A percentile compares a stretch with the other conserved stretches of the same genome.
Conservation (phyloP, 30 jellyfish, hydroid and myxozoan genomes). For the Aurelia coerulea region DNA sequence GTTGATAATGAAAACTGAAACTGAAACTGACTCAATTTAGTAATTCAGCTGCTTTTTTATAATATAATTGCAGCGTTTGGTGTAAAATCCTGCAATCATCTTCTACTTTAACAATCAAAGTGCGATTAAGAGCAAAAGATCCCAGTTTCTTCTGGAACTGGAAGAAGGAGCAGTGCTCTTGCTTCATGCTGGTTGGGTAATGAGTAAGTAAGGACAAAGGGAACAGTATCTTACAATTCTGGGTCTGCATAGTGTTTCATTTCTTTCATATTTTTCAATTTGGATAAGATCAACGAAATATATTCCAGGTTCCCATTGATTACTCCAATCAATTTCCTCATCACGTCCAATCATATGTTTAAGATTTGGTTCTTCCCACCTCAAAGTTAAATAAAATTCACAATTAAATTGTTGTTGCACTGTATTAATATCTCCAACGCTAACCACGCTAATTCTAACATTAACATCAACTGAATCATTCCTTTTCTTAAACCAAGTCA, state of each 20-base stretch:
- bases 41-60: no score
- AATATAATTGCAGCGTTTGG: no score
- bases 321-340: slow-evolving; percentile 75
- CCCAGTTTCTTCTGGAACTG: no score
- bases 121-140: no score
- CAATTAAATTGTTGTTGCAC: slow-evolving; percentile 82
- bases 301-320: slow-evolving; percentile 91
- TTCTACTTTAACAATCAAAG: no score
- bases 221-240: slow-evolving; percentile 23
- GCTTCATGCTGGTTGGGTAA: no score
- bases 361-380: slow-evolving; percentile 88
- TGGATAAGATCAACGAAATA: slow-evolving; percentile 85
- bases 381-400: slow-evolving; percentile 78
- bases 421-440: slow-evolving; percentile 86
- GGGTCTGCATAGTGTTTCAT: slow-evolving; percentile 64
- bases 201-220: no score
- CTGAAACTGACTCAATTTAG: no score
- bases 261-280: slow-evolving; percentile 74
- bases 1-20: no score
- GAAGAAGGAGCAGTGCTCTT: no score
- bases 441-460: slow-evolving; percentile 69
- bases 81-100: no score
- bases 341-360: slow-evolving; percentile 20
- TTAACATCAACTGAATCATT: slow-evolving; percentile 80
- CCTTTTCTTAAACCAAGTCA: slow-evolving; percentile 64